These are phyloP conservation scores for Drosophila kohkoa DNA, from an alignment of 1,140 invertebrate genomes.

Conservation along the genomic window DNA sequence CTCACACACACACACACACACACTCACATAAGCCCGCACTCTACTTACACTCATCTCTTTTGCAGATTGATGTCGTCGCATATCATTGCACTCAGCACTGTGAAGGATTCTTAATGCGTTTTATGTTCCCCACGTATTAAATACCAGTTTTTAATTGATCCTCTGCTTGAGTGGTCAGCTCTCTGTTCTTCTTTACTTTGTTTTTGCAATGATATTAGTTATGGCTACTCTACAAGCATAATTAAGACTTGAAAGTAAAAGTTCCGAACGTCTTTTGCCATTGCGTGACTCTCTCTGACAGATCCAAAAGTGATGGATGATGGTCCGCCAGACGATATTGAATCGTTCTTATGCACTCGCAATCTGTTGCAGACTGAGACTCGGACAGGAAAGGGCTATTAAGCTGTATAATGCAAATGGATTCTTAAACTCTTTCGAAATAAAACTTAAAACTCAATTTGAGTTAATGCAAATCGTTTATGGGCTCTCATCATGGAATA, in stretches of 20 bases:
- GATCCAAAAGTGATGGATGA: conserved; percentile 30
- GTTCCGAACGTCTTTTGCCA: conserved; percentile 23
- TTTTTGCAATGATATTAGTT: conserved; percentile 21
- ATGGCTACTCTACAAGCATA: conserved; percentile 24
- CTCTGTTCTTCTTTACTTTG: neutral
- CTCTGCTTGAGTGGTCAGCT: conserved; percentile 17
- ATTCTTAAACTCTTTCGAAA: neutral
- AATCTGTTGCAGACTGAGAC: conserved; percentile 1
- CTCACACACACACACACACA: neutral
- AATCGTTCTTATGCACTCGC: conserved; percentile 14
- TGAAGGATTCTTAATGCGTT: conserved; percentile 53
- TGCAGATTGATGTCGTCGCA: conserved; percentile 44
- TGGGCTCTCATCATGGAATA: too few species aligned
- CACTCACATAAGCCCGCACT: neutral
- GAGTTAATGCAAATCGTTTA: neutral
- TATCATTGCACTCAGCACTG: conserved; percentile 36
- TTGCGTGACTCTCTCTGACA: conserved; percentile 35
- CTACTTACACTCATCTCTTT: conserved; percentile 13
- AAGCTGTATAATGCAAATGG: conserved; percentile 3
- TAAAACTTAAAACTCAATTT: neutral
- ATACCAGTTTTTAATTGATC: conserved; percentile 56
- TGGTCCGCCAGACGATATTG: conserved; percentile 19
- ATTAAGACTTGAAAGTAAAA: conserved; percentile 49
- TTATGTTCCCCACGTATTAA: conserved; percentile 41
- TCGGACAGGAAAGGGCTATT: conserved; percentile 25